A percentile compares a stretch with the other conserved stretches of the same genome.
These are phyloP conservation scores for Sebastes matsubarae DNA, from an alignment of 2,797 vertebrate genomes.

Conservation along the genomic window DNA sequence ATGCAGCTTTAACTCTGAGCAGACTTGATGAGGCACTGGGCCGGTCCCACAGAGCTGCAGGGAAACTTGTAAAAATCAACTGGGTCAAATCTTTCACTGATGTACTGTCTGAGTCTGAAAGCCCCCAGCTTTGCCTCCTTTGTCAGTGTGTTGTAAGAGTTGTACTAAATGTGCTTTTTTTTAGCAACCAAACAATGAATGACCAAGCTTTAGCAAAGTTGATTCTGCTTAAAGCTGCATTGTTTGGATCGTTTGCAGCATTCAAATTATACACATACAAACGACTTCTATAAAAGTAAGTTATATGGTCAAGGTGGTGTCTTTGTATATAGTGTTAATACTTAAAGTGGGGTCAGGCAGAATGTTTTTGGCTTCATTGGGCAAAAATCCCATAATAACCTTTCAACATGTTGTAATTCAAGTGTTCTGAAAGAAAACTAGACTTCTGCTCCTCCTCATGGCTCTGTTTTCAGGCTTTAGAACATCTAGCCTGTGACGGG, in stretches of 20 bases:
- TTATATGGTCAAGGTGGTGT: too few species aligned
- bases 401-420: too few species aligned
- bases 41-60: constrained; percentile 4
- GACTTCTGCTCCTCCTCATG: too few species aligned
- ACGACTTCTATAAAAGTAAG: background rate
- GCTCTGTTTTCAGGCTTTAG: too few species aligned
- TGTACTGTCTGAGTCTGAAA: background rate
- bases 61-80: constrained; percentile 7
- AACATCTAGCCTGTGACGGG: too few species aligned
- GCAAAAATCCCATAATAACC: too few species aligned
- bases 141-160: background rate
- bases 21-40: constrained; percentile 28
- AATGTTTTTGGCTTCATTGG: too few species aligned
- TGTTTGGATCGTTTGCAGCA: too few species aligned
- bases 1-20: constrained; percentile 47
- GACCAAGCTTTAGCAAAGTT: background rate
- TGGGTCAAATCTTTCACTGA: background rate
- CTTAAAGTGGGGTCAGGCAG: too few species aligned
- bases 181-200: background rate
- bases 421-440: too few species aligned
- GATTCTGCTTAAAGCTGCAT: background rate
- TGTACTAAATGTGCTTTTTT: background rate
- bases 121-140: background rate
- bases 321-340: too few species aligned
- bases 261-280: too few species aligned